A percentile compares a stretch with the other conserved stretches of the same genome.
Evolutionary conservation across 2,888 invertebrate species (phyloP).

Genomic region (Aplocera efformata): DNA sequence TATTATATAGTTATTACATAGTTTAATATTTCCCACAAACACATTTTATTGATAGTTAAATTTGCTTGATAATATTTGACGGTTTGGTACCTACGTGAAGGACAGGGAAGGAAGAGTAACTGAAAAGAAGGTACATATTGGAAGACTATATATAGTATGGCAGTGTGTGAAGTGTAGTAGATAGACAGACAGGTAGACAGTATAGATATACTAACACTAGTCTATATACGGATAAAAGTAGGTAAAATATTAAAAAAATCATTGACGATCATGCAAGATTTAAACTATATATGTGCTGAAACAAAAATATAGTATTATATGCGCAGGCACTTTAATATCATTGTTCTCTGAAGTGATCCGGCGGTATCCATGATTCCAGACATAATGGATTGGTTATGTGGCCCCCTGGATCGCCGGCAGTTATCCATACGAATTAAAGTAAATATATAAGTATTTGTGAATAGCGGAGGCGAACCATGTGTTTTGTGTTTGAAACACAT

Average conservation of each 20-base stretch:
- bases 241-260: neutral
- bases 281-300: constrained; percentile 10
- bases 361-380: too few species aligned
- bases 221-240: constrained; percentile 7
- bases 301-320: constrained; percentile 5
- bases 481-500: constrained; percentile 24
- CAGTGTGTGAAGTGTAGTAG: constrained; percentile 29
- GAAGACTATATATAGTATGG: constrained; percentile 37
- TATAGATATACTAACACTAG: constrained; percentile 15
- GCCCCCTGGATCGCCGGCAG: too few species aligned
- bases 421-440: constrained; percentile 2
- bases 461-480: constrained; percentile 22
- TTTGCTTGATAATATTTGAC: constrained; percentile 65
- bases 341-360: too few species aligned
- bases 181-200: constrained; percentile 10
- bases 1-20: constrained; percentile 46
- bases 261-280: constrained; percentile 12
- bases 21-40: constrained; percentile 30
- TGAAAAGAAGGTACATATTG: constrained; percentile 33
- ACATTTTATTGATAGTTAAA: constrained; percentile 67
- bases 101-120: constrained; percentile 29
- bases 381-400: too few species aligned
- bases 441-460: neutral
- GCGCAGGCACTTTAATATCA: constrained; percentile 14
- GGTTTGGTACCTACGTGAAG: constrained; percentile 39